Base-by-base conservation (phyloP, 1,140 invertebrate species). In the Catajapyx aquilonaris region DNA sequence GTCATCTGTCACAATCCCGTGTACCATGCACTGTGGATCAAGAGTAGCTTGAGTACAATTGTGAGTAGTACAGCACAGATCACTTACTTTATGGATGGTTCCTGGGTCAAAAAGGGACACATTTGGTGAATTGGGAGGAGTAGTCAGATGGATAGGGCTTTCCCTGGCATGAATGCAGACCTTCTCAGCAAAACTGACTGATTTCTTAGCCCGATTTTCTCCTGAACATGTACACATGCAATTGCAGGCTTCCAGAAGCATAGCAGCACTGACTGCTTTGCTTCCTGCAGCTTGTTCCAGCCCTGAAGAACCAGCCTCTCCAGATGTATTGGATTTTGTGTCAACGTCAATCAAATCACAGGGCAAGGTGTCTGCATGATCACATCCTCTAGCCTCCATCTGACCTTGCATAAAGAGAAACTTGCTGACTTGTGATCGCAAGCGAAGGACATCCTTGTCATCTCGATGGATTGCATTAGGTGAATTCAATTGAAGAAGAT, bases 111-210 rank as follows among this genome's bases (percentile, higher is more conserved):
- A n/a, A n/a, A n/a, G n/a, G n/a, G 69, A 72, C 43, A 73, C 68
- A 54, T 74, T 75, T 20, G 74, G 73, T 19, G 73, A 76, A 51
- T 76, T 76, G 25, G 73, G 73, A 37, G 73, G 73, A 21, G 72
- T 73, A 30, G 60, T 56, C 15, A 65, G 31, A 22, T 31, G 22
- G 18, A 36, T 35, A 13, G 39, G 34, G 19, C 33, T 37, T 10
- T 43, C 34, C 11, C 44, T 30, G 1, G 41, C n/a, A 20, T 44
- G 41, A 16, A 46, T 38, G 21, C 44, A 43, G 4, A 37, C 48
- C 33, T 56, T 55, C 40, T 76, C 61, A 28, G 71, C 73, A 55
- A 69, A 78, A 61, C 67, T 81, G 31, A 71, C 65, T 54, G 66
- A 61, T 55, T 80, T 64, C 52, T 74, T 64, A 45, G 19, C n/a